Base-by-base conservation (phyloP, 2,113 vertebrate genomes). In the Jacana jacana region DNA sequence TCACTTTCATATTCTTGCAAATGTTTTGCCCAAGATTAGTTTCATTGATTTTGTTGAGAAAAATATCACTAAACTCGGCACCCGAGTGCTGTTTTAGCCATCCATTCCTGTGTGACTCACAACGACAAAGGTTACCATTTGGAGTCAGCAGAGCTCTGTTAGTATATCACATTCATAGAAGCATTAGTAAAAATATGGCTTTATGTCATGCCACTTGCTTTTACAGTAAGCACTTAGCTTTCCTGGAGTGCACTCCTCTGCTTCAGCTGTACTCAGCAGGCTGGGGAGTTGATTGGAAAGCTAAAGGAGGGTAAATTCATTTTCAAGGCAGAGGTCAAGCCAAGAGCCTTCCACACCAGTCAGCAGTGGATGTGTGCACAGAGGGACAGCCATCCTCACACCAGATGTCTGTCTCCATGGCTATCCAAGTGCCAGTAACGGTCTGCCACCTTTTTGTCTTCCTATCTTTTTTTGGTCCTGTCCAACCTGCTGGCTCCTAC, bases 401-500 rank as follows among this genome's bases (percentile, higher is more conserved):
- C 20, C 16, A 25, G 39, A 0, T 3, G 6, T 19, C 27, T 44
- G 33, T 7, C 54, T 58, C 75, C 17, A 5, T 22, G 76, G 42
- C 9, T 27, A 39, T 24, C 42, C n/a, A 73, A 48, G 63, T 31
- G 69, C 58, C 54, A 66, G 40, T 31, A 40, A 6, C 4, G 37
- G 1, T 0, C 52, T 22, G 8, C 12, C 55, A 55, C 7, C 72
- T 27, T 27, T 19, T 19, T 60, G 70, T 58, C 42, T 35, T 75
- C 39, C 76, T 20, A 5, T 16, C 30, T 33, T 73, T 54, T 73
- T 54, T n/a, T 54, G 20, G 20, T 58, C 69, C 46, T 19, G 13
- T 25, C 40, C 70, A 61, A 13, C 16, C 16, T 0, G 0, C 30
- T 72, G 52, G 6, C 12, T 72, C 20, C 14, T 42, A 2, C 3